Conservation (phyloP, 35 echinoderm and acorn worm genomes). For the Heliocidaris tuberculata region DNA sequence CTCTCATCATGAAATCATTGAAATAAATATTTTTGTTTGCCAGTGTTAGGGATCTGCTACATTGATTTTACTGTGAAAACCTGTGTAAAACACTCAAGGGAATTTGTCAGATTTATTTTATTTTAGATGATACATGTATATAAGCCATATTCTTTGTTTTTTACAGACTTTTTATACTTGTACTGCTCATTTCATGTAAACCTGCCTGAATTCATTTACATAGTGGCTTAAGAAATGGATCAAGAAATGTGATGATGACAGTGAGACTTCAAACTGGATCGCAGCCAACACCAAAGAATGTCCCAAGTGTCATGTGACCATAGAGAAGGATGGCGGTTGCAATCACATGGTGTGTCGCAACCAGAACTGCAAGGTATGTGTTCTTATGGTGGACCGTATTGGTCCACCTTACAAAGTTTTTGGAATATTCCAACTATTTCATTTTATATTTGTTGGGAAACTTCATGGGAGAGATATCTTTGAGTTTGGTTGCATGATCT, state of each 20-base stretch:
- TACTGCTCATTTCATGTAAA: neutral
- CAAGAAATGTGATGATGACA: conserved; percentile 99
- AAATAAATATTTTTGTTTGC: neutral
- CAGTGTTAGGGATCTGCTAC: too few species aligned
- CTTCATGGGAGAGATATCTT: neutral
- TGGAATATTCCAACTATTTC: neutral
- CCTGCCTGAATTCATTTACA: neutral
- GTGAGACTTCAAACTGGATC: conserved; percentile 99
- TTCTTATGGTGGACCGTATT: neutral
- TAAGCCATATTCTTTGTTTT: neutral
- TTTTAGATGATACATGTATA: too few species aligned
- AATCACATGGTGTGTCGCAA: conserved; percentile 99
- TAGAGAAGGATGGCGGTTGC: conserved; percentile 99
- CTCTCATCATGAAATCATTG: neutral
- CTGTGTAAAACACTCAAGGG: too few species aligned
- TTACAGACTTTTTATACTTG: neutral
- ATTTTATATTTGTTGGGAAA: neutral
- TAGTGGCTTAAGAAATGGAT: conserved; percentile 98
- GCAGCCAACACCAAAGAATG: conserved; percentile 99
- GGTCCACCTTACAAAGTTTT: neutral
- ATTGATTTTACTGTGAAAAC: too few species aligned
- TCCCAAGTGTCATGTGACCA: conserved; percentile 99
- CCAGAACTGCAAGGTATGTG: conserved; percentile 94
- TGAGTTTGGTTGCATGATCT: too few species aligned
- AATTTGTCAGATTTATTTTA: too few species aligned